Percentiles rank a stretch among this genome's conserved stretches.
Evolutionary conservation across 2,888 invertebrate genomes (phyloP).

Genomic region (Hemistola chrysoprasaria): DNA sequence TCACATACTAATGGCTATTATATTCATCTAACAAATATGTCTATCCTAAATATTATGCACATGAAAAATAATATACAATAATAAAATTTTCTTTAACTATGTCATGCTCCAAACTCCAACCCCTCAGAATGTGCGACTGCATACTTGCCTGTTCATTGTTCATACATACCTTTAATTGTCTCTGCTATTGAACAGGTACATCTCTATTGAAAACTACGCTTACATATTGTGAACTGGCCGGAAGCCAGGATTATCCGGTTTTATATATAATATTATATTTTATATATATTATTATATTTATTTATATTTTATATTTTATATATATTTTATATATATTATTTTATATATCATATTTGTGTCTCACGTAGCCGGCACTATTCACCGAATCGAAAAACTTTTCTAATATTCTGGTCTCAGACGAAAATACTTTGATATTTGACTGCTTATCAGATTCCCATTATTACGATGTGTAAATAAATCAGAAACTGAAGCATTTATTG

Average conservation of each 20-base stretch:
- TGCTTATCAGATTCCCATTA: too few relatives aligned
- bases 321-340: too few relatives aligned
- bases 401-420: constrained; percentile 69
- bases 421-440: constrained; percentile 60
- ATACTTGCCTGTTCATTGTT: constrained; percentile 10
- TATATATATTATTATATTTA: too few relatives aligned
- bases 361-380: constrained; percentile 69
- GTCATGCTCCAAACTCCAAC: background rate
- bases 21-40: too few relatives aligned
- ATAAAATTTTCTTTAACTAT: too few relatives aligned
- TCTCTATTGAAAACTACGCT: constrained; percentile 63
- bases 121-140: background rate
- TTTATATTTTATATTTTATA: too few relatives aligned
- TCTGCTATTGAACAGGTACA: constrained; percentile 24
- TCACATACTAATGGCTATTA: too few relatives aligned
- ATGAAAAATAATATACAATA: too few relatives aligned
- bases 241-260: constrained; percentile 71
- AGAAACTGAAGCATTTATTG: too few relatives aligned
- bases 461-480: too few relatives aligned
- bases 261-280: constrained; percentile 64
- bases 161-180: constrained; percentile 28
- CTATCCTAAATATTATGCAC: too few relatives aligned
- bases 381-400: constrained; percentile 79
- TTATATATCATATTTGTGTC: constrained; percentile 71
- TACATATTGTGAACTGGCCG: constrained; percentile 74